These are phyloP conservation scores for Protobothrops mucrosquamatus DNA, from an alignment of 2,113 vertebrate species.

Conservation along the genomic window DNA sequence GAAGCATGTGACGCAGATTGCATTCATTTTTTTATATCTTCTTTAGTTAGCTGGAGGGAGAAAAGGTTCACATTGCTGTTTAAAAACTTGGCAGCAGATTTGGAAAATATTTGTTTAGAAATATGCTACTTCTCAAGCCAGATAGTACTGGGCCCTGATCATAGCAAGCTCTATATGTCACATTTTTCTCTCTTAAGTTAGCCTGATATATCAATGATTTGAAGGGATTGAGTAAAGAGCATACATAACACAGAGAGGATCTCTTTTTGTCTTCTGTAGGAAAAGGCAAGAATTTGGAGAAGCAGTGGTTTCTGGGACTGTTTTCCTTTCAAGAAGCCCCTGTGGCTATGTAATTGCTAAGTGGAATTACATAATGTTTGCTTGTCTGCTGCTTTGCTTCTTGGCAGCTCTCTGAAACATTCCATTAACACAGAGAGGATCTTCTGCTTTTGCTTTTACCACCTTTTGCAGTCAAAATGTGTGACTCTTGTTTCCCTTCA, in stretches of 20 bases:
- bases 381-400: background rate
- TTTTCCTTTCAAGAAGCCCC: background rate
- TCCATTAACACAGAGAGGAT: background rate
- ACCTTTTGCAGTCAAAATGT: background rate
- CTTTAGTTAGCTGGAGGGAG: background rate
- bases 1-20: background rate
- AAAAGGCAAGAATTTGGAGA: background rate
- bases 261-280: background rate
- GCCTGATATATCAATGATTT: background rate
- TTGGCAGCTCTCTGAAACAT: conserved; percentile 17
- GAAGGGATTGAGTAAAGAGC: background rate
- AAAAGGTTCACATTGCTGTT: background rate
- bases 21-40: background rate
- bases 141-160: background rate
- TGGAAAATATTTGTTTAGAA: background rate
- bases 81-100: background rate
- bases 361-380: conserved; percentile 15
- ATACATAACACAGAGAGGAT: background rate
- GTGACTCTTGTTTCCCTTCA: background rate
- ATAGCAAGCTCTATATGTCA: background rate
- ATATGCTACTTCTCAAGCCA: background rate
- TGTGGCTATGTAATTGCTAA: conserved; percentile 20
- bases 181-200: background rate
- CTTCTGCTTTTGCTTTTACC: background rate
- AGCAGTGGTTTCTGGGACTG: background rate